Percentiles rank a stretch among this genome's conserved stretches.
These are phyloP conservation scores for Corythornis vintsioides DNA, from an alignment of 2,113 vertebrate genomes.

Conservation along the genomic window DNA sequence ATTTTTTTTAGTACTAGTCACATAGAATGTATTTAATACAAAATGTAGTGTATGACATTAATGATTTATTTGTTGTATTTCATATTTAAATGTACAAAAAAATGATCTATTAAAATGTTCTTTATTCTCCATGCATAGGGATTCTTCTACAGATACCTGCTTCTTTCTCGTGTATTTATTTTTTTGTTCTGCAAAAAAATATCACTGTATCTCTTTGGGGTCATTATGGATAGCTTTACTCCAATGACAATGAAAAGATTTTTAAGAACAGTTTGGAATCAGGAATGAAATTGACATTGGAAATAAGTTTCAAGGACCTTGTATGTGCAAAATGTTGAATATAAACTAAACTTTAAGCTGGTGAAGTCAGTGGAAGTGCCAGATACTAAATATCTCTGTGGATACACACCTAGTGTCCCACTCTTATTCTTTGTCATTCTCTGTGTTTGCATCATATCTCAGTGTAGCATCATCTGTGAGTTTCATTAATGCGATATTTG, in stretches of 20 bases:
- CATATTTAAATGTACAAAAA: not conserved
- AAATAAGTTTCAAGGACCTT: not conserved
- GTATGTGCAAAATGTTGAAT: not conserved
- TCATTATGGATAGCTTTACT: not conserved
- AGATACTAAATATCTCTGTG: not conserved
- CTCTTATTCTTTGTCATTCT: not conserved
- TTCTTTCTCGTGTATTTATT: not conserved
- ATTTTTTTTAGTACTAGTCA: not conserved
- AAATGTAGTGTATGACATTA: not conserved
- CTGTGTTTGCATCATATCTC: not conserved
- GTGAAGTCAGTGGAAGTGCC: not conserved
- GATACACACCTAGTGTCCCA: not conserved
- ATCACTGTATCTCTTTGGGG: not conserved
- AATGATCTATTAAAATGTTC: not conserved
- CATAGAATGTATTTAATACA: not conserved
- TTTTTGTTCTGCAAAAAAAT: not conserved
- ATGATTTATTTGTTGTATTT: not conserved
- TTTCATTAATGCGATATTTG: conserved; percentile 47
- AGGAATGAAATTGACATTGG: not conserved
- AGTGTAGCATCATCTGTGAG: conserved; percentile 11
- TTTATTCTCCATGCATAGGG: not conserved
- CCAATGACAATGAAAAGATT: not conserved
- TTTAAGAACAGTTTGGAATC: not conserved
- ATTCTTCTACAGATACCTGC: not conserved
- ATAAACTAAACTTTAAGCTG: not conserved